Percentiles rank a stretch among this genome's conserved stretches.
phyloP scores from a whole-genome alignment of 2,113 vertebrate genomes.

The Euleptes europaea region DNA sequence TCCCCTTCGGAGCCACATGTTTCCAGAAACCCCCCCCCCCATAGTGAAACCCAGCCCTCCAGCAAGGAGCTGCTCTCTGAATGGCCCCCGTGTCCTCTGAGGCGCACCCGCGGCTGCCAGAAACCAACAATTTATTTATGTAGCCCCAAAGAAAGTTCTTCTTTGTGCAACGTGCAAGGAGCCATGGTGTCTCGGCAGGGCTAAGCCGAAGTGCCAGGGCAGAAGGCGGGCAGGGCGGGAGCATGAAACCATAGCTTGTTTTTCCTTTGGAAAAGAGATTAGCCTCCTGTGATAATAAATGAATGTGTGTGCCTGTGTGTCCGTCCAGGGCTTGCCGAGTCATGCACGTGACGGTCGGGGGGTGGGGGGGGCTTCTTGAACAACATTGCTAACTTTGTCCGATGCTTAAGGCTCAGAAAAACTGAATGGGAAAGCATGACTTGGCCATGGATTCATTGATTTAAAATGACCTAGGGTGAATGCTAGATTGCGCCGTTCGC shows the following conservation, averaged over 20 bases:
- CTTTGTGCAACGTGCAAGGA: not conserved
- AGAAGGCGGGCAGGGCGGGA: not conserved
- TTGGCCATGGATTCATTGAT: not conserved
- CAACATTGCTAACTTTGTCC: no score
- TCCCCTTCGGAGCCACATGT: no score
- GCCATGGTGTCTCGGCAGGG: not conserved
- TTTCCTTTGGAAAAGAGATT: not conserved
- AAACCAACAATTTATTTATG: constrained; percentile 1
- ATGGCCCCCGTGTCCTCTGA: not conserved
- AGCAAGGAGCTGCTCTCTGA: not conserved
- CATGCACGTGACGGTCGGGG: not conserved
- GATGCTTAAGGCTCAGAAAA: no score
- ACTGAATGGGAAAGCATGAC: not conserved
- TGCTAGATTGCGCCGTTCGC: no score
- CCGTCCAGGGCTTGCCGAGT: not conserved
- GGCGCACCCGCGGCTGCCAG: not conserved
- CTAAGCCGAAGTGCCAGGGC: not conserved
- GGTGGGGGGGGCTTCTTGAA: not conserved
- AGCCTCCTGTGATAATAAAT: not conserved
- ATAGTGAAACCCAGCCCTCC: not conserved
- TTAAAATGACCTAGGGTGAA: not conserved
- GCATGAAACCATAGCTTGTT: not conserved
- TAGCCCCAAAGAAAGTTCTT: not conserved
- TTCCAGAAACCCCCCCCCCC: not conserved
- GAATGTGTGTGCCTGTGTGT: no score